These are phyloP conservation scores for Periophthalmodon schlosseri DNA, from an alignment of 2,113 vertebrate species.

Conservation along the genomic window DNA sequence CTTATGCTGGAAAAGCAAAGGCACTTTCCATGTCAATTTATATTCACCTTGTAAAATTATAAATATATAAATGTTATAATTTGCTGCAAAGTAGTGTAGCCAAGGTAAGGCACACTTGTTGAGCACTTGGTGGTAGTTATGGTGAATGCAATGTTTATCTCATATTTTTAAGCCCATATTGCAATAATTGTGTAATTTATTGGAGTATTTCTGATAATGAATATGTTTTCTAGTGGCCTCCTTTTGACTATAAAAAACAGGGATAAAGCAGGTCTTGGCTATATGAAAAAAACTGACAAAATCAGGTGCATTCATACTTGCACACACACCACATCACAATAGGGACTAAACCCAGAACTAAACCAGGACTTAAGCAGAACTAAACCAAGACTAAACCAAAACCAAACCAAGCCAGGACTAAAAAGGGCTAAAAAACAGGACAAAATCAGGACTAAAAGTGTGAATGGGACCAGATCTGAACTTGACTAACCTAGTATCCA, in stretches of 20 bases:
- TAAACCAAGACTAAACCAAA: not conserved
- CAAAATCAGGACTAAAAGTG: not conserved
- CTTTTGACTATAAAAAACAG: too few species aligned
- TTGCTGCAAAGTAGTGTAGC: not conserved
- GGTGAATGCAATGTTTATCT: not conserved
- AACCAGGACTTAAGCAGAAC: not conserved
- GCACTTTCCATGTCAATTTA: constrained; percentile 4
- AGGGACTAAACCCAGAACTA: not conserved
- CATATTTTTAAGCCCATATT: not conserved
- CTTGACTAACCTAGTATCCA: not conserved
- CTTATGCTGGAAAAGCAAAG: constrained; percentile 19
- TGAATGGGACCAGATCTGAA: not conserved
- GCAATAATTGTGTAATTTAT: not conserved
- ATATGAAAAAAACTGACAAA: not conserved
- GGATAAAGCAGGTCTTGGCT: too few species aligned
- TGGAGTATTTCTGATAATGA: not conserved
- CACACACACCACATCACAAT: not conserved
- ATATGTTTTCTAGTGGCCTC: too few species aligned
- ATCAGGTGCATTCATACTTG: not conserved
- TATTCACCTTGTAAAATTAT: not conserved
- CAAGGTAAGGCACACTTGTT: not conserved
- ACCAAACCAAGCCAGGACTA: not conserved
- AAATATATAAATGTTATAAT: not conserved
- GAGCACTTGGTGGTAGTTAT: not conserved
- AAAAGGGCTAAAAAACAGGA: not conserved